These are phyloP conservation scores for Eptatretus atami DNA, from an alignment of 2,797 vertebrate genomes.

Conservation along the genomic window DNA sequence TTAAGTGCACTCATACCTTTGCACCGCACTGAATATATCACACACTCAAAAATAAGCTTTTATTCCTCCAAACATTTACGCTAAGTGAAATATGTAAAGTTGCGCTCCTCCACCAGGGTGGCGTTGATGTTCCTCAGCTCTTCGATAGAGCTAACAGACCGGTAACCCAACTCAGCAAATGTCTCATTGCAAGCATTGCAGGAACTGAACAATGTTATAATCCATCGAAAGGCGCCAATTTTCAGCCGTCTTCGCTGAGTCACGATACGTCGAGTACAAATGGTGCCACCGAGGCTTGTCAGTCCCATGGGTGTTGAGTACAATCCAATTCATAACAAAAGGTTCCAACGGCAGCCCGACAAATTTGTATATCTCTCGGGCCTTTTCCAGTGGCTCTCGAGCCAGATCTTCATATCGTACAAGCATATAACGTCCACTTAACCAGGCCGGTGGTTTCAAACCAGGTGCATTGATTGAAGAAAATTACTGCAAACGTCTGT, in stretches of 20 bases:
- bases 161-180: slow-evolving; percentile 53
- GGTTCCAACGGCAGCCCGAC: slow-evolving; percentile 43
- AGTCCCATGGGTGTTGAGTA: slow-evolving; percentile 41
- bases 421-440: slow-evolving; percentile 71
- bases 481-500: slow-evolving; percentile 71
- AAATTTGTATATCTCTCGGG: slow-evolving; percentile 56
- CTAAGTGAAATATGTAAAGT: slow-evolving; percentile 40
- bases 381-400: slow-evolving; percentile 46
- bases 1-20: too few species aligned
- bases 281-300: slow-evolving; percentile 46
- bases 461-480: slow-evolving; percentile 43
- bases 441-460: slow-evolving; percentile 37
- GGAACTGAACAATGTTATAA: slow-evolving; percentile 54
- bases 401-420: slow-evolving; percentile 75
- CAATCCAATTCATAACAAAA: slow-evolving; percentile 58
- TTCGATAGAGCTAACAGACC: slow-evolving; percentile 28
- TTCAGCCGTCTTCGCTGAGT: slow-evolving; percentile 55
- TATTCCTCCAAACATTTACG: too few species aligned
- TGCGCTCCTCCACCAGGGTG: slow-evolving; percentile 52
- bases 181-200: slow-evolving; percentile 47
- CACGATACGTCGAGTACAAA: slow-evolving; percentile 53
- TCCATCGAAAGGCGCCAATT: slow-evolving; percentile 67
- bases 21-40: too few species aligned
- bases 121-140: slow-evolving; percentile 51
- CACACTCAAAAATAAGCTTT: too few species aligned